phyloP scores from a whole-genome alignment of 2,113 vertebrate genomes.

The Willisornis vidua region DNA sequence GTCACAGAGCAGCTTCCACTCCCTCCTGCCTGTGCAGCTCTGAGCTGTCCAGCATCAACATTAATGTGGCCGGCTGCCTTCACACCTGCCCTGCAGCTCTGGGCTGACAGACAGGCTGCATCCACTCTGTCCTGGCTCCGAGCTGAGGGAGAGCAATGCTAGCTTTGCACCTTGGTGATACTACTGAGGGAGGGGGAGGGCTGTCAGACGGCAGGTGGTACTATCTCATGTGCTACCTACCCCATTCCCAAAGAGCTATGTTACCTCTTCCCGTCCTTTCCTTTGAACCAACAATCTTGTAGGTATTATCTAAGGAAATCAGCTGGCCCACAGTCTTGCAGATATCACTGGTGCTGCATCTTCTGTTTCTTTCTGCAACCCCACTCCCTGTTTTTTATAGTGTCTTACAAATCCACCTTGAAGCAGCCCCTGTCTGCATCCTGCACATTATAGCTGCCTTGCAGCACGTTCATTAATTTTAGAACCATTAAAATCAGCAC shows the following conservation, averaged over 20 bases:
- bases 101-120: neutral
- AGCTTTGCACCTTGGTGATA: neutral
- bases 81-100: accelerated
- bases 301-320: neutral
- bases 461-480: slow-evolving; percentile 53
- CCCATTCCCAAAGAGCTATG: neutral
- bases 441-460: slow-evolving; percentile 6
- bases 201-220: neutral
- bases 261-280: neutral
- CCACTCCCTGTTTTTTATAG: neutral
- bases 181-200: accelerated
- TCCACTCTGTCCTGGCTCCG: neutral
- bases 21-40: neutral
- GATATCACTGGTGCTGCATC: neutral
- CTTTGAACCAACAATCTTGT: neutral
- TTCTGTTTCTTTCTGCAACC: neutral
- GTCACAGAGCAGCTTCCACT: neutral
- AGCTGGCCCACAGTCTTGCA: neutral
- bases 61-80: neutral
- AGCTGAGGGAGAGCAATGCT: neutral
- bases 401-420: slow-evolving; percentile 36
- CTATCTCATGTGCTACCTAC: neutral
- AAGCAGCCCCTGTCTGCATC: slow-evolving; percentile 31
- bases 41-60: neutral
- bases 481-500: slow-evolving; percentile 10